These are phyloP conservation scores for Chorisops tibialis DNA, from an alignment of 2,888 invertebrate species.

Conservation along the genomic window DNA sequence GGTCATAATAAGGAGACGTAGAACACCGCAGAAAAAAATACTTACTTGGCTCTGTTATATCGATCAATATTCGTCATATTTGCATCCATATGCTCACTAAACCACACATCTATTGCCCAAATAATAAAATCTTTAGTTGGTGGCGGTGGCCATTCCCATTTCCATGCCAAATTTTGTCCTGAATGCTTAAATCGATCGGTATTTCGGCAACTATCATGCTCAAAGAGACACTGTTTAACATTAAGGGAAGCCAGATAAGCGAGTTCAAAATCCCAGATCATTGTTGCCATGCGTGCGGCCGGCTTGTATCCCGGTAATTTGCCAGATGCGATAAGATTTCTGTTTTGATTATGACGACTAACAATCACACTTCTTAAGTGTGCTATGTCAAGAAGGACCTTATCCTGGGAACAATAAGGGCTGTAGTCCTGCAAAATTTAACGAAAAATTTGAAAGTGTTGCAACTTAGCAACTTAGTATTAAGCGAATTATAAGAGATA, in stretches of 20 bases:
- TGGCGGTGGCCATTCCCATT: neutral
- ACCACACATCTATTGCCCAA: conserved; percentile 22
- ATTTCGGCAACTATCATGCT: conserved; percentile 16
- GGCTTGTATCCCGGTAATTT: neutral
- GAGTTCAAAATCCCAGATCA: conserved; percentile 12
- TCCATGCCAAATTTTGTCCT: conserved; percentile 44
- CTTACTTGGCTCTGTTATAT: neutral
- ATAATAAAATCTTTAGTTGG: neutral
- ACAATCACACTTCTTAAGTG: conserved; percentile 35
- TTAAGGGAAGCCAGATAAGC: conserved; percentile 10
- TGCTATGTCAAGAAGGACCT: neutral
- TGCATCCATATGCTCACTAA: conserved; percentile 20
- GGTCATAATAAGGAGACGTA: neutral
- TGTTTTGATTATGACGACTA: conserved; percentile 28
- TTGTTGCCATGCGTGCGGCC: conserved; percentile 15
- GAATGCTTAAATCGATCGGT: conserved; percentile 8
- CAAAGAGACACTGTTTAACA: neutral
- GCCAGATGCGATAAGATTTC: conserved; percentile 10
- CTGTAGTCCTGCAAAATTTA: neutral
- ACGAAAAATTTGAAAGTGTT: too few species aligned
- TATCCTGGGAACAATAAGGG: neutral
- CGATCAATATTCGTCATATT: conserved; percentile 20
- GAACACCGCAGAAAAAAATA: neutral
- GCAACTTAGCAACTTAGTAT: too few species aligned
- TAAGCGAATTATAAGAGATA: too few species aligned